Evolutionary conservation across 2,888 invertebrate genomes (phyloP), one percentile per base, ranked within the genome.

Genomic region (Dendrolimus pini): DNA sequence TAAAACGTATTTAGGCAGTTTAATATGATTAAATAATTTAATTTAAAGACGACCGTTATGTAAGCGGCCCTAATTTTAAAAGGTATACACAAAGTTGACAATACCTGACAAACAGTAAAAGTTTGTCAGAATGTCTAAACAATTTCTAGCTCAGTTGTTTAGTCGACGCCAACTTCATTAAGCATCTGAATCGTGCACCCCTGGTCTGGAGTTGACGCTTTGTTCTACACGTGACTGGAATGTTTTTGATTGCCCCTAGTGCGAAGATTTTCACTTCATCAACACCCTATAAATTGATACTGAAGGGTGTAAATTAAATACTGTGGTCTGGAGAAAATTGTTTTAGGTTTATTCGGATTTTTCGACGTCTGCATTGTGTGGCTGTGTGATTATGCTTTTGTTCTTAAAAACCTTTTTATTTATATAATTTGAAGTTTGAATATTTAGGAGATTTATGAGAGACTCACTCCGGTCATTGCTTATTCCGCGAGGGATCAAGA

Each of bases 111-210:
- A 30, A 30, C 30, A 30, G 30, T 30, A 30, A 30, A 30, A 30
- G 30, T 30, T 30, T 30, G 30, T 30, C 47, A 47, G 47, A 10
- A 62, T 63, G 61, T 62, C 58, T 59, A 60, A 61, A 61, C 56
- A 62, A 59, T 60, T 56, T 59, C 30, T 54, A 54, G 30, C 52
- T 61, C 57, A 61, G 60, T 67, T 66, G 68, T 66, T 68, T 67
- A 53, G 61, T 60, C 61, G 54, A 55, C 63, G 62, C 57, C 75
- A 74, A 77, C 71, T 78, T 77, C 74, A 80, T 80, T 73, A 75
- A 68, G 68, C 75, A 75, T 72, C 69, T 60, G 63, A 69, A 64
- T 66, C 60, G 67, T 69, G 70, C 65, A 66, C 62, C 60, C 63
- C 65, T 68, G 61, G 69, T 62, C 66, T 68, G 69, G 69, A 73